Conservation (phyloP, 2,113 vertebrate genomes). For the Grammomys surdaster region DNA sequence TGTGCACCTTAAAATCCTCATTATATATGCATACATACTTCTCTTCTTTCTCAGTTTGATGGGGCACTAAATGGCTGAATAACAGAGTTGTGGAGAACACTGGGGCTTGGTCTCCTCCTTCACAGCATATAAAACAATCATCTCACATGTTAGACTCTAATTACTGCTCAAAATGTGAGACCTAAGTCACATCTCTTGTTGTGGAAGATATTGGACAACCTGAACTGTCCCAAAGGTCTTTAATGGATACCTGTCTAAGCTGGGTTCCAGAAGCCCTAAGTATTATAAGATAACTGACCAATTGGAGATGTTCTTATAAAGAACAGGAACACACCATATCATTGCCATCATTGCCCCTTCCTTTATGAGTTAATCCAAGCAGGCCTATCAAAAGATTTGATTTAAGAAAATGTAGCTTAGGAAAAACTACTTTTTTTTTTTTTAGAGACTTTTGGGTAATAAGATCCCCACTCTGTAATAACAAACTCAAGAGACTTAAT, state of each 20-base stretch:
- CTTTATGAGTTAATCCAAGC: background rate
- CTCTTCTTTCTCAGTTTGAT: slow-evolving; percentile 80
- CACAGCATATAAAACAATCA: background rate
- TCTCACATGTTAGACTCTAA: background rate
- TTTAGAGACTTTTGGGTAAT: background rate
- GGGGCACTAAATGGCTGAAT: slow-evolving; percentile 4
- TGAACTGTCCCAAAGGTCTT: background rate
- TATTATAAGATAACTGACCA: background rate
- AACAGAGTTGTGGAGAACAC: background rate
- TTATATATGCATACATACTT: slow-evolving; percentile 83
- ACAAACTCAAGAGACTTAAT: background rate
- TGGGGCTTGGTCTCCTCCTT: background rate
- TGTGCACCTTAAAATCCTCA: slow-evolving; percentile 86
- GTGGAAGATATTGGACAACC: background rate
- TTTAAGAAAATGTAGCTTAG: background rate
- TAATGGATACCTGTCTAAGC: background rate
- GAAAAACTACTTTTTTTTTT: background rate
- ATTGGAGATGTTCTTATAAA: background rate
- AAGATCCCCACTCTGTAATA: background rate
- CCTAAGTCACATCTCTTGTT: background rate
- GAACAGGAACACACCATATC: background rate
- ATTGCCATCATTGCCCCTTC: background rate
- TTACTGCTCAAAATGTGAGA: background rate
- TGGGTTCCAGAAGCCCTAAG: background rate
- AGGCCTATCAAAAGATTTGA: background rate